Conservation (phyloP, 2,113 vertebrate species). For the Rhombomys opimus region DNA sequence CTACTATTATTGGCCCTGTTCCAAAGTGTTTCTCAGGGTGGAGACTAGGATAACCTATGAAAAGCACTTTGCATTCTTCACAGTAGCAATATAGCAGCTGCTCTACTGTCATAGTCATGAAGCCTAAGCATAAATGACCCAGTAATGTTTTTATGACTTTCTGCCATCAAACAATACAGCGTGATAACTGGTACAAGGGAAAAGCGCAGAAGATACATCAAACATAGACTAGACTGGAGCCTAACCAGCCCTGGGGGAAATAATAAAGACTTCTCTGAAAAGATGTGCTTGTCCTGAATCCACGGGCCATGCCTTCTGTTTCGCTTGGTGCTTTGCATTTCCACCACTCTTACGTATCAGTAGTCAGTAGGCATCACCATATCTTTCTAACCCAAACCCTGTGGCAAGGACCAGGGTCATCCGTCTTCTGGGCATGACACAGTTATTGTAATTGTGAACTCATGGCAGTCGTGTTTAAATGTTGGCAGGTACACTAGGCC, state of each 20-base stretch:
- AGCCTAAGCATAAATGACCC: constrained; percentile 6
- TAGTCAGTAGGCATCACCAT: neutral
- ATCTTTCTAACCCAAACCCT: neutral
- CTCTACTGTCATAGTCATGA: neutral
- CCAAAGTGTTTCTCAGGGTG: neutral
- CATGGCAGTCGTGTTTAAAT: neutral
- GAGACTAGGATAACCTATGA: neutral
- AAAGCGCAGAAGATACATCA: neutral
- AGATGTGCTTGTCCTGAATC: neutral
- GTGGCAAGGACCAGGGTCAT: neutral
- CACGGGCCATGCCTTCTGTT: neutral
- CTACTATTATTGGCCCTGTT: neutral
- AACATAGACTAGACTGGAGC: neutral
- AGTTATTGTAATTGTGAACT: neutral
- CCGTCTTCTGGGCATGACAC: neutral
- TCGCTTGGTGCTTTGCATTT: neutral
- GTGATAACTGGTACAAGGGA: neutral
- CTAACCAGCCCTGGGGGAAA: neutral
- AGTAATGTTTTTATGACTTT: constrained; percentile 9
- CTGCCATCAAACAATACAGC: neutral
- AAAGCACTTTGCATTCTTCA: constrained; percentile 23
- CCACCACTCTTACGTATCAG: neutral
- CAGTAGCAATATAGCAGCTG: neutral
- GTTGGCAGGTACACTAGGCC: neutral
- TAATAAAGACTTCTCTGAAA: neutral